Conservation (phyloP, 1,140 invertebrate genomes). For the Adelges cooleyi region DNA sequence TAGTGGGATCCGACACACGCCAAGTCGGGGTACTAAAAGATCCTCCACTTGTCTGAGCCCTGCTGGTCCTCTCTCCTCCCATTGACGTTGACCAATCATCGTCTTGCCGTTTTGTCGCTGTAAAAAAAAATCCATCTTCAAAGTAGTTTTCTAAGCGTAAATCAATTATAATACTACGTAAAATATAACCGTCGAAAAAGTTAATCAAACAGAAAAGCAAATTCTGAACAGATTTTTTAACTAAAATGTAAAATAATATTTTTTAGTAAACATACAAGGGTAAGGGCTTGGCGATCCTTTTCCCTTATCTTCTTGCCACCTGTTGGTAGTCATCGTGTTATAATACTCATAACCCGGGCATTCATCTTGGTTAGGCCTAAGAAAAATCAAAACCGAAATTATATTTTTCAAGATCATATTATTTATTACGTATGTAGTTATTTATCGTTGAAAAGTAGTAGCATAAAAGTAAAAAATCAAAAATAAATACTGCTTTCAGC, state of each 20-base stretch:
- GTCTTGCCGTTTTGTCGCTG: constrained; percentile 18
- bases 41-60: neutral
- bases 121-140: constrained; percentile 28
- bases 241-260: no score
- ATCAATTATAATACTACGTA: no score
- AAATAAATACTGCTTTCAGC: no score
- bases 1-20: constrained; percentile 30
- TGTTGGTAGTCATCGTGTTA: constrained; percentile 10
- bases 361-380: constrained; percentile 38
- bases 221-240: no score
- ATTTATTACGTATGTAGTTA: no score
- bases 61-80: neutral
- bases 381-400: no score
- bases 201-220: no score
- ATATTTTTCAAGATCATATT: no score
- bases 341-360: constrained; percentile 36
- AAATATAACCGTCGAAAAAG: no score
- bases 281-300: constrained; percentile 4
- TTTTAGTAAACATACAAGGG: constrained; percentile 5
- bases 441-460: no score
- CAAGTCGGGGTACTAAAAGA: constrained; percentile 18
- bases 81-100: constrained; percentile 6
- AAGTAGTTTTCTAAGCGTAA: no score
- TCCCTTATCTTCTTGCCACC: constrained; percentile 5
- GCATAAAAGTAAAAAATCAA: no score